phyloP scores from a whole-genome alignment of 2,113 vertebrate species.

The Struthio camelus region DNA sequence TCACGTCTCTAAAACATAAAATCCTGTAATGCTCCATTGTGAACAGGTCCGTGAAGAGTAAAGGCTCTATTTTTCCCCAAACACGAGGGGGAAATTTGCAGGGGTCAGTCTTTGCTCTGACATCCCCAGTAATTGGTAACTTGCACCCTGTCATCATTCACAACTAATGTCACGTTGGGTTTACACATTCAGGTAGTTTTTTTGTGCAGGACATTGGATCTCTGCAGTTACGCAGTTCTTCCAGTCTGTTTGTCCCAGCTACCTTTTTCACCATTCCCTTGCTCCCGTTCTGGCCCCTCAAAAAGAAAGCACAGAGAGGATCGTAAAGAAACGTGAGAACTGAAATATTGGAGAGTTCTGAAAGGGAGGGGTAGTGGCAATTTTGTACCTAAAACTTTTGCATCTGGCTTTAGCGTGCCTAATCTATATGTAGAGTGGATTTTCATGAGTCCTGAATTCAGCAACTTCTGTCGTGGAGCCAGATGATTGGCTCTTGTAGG shows the following conservation, averaged over 20 bases:
- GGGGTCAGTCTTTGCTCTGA: neutral
- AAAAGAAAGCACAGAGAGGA: neutral
- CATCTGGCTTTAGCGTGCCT: fast-evolving
- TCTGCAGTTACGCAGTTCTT: neutral
- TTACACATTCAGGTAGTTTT: fast-evolving
- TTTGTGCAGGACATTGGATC: neutral
- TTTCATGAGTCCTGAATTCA: neutral
- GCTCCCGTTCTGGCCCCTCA: neutral
- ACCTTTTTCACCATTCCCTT: neutral
- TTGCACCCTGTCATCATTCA: neutral
- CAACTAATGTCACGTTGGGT: neutral
- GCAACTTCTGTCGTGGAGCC: neutral
- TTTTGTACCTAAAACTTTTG: neutral
- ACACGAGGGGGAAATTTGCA: neutral
- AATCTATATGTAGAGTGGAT: fast-evolving
- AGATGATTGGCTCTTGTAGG: neutral
- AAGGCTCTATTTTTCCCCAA: neutral
- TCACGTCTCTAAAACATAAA: neutral
- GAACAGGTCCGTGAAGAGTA: neutral
- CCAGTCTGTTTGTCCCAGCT: neutral
- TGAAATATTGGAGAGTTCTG: neutral
- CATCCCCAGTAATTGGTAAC: too few relatives aligned
- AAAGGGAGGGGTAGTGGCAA: neutral
- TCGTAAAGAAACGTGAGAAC: neutral
- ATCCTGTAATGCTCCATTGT: neutral